Conservation (phyloP, 2,113 vertebrate species). For the Ceyx melanurus region DNA sequence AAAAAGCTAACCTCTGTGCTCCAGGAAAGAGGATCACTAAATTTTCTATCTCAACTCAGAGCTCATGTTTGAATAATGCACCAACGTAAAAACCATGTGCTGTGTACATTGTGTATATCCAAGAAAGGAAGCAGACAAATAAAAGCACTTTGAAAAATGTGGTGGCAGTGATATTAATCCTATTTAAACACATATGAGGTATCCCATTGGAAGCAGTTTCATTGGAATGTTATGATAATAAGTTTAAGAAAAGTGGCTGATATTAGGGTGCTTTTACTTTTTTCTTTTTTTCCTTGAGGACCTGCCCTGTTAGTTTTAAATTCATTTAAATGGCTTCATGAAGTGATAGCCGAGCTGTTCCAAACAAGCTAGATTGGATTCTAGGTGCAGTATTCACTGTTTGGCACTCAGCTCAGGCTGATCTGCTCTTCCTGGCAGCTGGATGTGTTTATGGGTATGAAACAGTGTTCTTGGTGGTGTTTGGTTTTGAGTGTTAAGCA, state of each 20-base stretch:
- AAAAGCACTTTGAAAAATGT: slow-evolving; percentile 34
- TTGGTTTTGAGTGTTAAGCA: neutral
- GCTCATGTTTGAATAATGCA: slow-evolving; percentile 14
- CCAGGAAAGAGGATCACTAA: slow-evolving; percentile 51
- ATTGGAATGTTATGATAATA: neutral
- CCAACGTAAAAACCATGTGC: neutral
- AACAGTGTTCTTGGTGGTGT: neutral
- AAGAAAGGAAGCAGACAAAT: slow-evolving; percentile 37
- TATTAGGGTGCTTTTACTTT: neutral
- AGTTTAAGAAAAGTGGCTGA: neutral
- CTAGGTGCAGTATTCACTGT: neutral
- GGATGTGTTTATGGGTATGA: neutral
- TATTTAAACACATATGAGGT: neutral
- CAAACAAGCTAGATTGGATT: neutral
- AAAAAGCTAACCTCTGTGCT: slow-evolving; percentile 26
- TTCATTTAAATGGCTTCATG: neutral
- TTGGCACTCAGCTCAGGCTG: rapidly evolving
- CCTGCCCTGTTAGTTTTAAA: neutral
- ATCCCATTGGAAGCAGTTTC: neutral
- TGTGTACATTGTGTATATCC: neutral
- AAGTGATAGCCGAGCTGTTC: neutral
- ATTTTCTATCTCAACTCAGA: slow-evolving; percentile 28
- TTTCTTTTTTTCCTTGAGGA: neutral
- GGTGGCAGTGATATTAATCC: neutral
- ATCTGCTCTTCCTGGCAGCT: neutral